Percentiles rank a stretch among this genome's conserved stretches.
These are phyloP conservation scores for Muricea muricata DNA, from an alignment of 92 coral and sea anemone genomes.

Conservation along the genomic window DNA sequence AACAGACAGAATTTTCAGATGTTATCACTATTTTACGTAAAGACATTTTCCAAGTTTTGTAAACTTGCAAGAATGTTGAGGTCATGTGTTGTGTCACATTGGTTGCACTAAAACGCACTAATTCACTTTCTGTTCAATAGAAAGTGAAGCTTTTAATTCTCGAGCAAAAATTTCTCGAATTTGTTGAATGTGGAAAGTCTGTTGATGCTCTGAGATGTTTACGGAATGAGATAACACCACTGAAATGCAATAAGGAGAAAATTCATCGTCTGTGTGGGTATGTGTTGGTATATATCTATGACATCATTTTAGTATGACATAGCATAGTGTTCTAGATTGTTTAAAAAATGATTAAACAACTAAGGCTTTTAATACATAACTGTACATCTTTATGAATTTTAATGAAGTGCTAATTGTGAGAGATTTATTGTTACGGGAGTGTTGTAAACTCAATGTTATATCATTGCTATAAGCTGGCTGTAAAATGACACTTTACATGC, in stretches of 20 bases:
- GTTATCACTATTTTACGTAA: neutral
- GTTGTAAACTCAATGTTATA: neutral
- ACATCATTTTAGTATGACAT: too few species aligned
- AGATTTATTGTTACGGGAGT: neutral
- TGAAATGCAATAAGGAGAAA: slow-evolving; percentile 85
- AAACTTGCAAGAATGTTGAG: neutral
- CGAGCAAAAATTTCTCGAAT: slow-evolving; percentile 96
- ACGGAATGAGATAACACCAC: slow-evolving; percentile 92
- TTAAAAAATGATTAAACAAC: neutral
- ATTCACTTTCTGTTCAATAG: slow-evolving; percentile 51
- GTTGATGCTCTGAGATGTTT: slow-evolving; percentile 93
- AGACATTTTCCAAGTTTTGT: neutral
- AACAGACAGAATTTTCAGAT: neutral
- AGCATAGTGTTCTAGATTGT: too few species aligned
- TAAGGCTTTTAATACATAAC: neutral
- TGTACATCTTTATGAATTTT: neutral
- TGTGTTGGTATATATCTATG: slow-evolving; percentile 35
- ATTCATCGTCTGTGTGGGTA: slow-evolving; percentile 97
- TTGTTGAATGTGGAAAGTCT: slow-evolving; percentile 85
- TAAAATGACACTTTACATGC: neutral
- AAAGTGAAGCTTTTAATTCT: slow-evolving; percentile 95
- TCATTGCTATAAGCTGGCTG: neutral
- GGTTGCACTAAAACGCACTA: neutral
- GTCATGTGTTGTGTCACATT: neutral
- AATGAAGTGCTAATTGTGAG: neutral